Conservation (phyloP, 2,113 vertebrate genomes). For the Mixornis gularis region DNA sequence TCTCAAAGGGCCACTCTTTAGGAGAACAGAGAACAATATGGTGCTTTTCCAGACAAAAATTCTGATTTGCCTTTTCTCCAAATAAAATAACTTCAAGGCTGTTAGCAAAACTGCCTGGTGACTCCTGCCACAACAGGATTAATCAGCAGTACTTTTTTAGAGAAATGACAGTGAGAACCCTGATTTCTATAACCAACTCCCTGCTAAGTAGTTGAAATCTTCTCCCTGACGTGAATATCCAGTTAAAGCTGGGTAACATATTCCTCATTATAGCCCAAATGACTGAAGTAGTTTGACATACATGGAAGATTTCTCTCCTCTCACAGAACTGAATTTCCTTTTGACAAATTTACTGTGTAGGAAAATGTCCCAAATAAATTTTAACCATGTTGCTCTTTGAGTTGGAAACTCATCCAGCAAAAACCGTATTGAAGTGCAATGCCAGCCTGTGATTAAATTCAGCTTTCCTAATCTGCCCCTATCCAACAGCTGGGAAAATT, state of each 20-base stretch:
- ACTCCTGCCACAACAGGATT: neutral
- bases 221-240: neutral
- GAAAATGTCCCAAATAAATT: neutral
- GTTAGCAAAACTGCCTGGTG: neutral
- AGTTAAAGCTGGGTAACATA: neutral
- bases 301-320: neutral
- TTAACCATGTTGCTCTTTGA: fast-evolving
- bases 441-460: neutral
- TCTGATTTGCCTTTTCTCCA: neutral
- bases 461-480: neutral
- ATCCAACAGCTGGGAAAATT: neutral
- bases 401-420: neutral
- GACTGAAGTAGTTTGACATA: neutral
- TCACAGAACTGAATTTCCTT: neutral
- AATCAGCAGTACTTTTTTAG: neutral
- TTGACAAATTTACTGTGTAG: neutral
- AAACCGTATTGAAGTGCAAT: neutral
- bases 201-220: neutral
- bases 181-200: neutral
- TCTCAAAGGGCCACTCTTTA: neutral
- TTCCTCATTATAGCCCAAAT: neutral
- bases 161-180: neutral
- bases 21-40: neutral
- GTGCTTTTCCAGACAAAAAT: neutral
- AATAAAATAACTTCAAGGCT: neutral